Conservation (phyloP, 2,797 vertebrate genomes). For the Aphelocoma californica region DNA sequence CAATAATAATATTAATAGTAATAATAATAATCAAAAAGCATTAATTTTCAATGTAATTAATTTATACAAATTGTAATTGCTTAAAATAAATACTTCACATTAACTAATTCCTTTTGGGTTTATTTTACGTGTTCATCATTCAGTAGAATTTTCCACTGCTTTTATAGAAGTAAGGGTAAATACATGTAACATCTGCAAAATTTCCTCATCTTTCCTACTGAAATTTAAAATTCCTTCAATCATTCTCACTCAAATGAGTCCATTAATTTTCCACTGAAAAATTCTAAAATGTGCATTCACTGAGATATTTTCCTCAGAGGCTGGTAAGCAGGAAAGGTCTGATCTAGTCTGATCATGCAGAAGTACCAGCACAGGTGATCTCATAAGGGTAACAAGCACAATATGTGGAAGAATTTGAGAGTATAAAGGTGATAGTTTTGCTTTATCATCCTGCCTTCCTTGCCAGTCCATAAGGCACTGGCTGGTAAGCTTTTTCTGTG, state of each 20-base stretch:
- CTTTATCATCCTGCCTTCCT: neutral
- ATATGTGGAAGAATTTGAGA: neutral
- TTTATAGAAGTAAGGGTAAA: neutral
- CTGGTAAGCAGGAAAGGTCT: neutral
- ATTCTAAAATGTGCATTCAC: neutral
- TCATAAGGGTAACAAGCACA: neutral
- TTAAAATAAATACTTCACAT: neutral
- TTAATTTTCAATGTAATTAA: neutral
- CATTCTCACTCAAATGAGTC: neutral
- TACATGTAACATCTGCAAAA: neutral
- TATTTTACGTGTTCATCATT: neutral
- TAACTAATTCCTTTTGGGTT: neutral
- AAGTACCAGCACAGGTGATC: neutral
- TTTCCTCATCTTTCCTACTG: neutral
- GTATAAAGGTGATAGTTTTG: neutral
- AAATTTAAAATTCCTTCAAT: neutral
- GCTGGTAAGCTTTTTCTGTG: neutral
- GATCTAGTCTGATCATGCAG: neutral
- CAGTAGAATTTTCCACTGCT: neutral
- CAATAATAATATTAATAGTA: neutral
- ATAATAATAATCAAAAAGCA: neutral
- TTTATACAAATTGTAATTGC: neutral
- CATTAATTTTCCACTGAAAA: neutral
- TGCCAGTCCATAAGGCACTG: accelerated
- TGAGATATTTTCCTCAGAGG: neutral